phyloP scores from a whole-genome alignment of 2,113 vertebrate species.

The Pseudorectes ferrugineus region DNA sequence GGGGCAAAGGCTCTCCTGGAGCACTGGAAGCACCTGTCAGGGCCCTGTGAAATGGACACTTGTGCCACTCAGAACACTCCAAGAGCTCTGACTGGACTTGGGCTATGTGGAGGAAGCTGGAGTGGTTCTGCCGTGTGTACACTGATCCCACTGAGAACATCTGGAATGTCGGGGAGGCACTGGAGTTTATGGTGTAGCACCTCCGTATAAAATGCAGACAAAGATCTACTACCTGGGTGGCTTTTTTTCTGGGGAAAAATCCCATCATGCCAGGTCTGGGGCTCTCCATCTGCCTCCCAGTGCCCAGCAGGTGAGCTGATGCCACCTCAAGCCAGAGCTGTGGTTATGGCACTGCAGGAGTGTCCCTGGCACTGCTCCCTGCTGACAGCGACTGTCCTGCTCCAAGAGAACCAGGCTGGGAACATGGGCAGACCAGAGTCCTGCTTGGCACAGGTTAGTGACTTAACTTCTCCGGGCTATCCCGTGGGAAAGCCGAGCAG shows the following conservation, averaged over 20 bases:
- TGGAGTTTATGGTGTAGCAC: background rate
- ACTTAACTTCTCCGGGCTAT: background rate
- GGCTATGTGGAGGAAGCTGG: background rate
- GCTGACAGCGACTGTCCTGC: background rate
- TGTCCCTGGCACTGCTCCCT: background rate
- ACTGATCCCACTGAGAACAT: background rate
- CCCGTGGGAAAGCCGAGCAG: fast-evolving
- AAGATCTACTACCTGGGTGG: background rate
- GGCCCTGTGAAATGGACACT: background rate
- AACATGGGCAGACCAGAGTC: background rate
- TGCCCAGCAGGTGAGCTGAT: background rate
- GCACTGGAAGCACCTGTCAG: background rate
- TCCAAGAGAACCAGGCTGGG: background rate
- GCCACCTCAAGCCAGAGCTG: background rate
- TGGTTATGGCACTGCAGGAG: background rate
- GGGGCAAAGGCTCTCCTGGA: background rate
- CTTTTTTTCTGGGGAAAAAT: background rate
- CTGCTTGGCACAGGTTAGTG: background rate
- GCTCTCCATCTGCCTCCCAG: background rate
- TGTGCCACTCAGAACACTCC: background rate
- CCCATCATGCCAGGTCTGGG: background rate
- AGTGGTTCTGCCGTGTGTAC: background rate
- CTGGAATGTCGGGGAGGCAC: background rate
- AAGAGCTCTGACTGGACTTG: background rate
- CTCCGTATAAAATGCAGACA: constrained; percentile 37